Conservation (phyloP, 2,888 invertebrate species). For the Strigamia maritima region DNA sequence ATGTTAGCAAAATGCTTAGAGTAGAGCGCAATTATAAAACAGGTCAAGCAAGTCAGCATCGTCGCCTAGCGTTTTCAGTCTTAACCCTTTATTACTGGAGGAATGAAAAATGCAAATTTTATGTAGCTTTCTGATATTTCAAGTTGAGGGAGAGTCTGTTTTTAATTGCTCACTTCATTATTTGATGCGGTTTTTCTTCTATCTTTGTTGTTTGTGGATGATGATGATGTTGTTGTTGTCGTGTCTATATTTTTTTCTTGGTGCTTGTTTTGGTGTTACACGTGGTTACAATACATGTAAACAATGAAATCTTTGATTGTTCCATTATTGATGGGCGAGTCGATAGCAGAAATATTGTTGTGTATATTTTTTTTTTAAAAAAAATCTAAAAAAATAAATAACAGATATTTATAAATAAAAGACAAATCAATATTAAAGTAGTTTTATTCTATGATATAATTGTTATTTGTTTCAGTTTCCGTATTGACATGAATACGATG, state of each 20-base stretch:
- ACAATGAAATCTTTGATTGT: no score
- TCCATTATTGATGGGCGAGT: no score
- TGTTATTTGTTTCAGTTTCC: no score
- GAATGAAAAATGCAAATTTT: slow-evolving; percentile 24
- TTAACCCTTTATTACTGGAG: slow-evolving; percentile 11
- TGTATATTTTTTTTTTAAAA: no score
- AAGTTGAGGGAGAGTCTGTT: slow-evolving; percentile 8
- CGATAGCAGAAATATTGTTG: no score
- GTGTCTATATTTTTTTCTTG: background rate
- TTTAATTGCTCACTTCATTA: slow-evolving; percentile 11
- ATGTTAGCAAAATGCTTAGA: slow-evolving; percentile 27
- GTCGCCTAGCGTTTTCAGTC: background rate
- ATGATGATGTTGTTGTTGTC: background rate
- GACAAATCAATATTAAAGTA: no score
- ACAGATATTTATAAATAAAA: no score
- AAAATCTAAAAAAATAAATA: no score
- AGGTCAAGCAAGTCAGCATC: slow-evolving; percentile 17
- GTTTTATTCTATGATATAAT: no score
- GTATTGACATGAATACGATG: no score
- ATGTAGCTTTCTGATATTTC: slow-evolving; percentile 1
- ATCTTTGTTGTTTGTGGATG: background rate
- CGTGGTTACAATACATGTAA: no score
- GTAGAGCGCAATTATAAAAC: slow-evolving; percentile 21
- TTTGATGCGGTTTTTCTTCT: background rate
- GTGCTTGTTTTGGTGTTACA: background rate